Percentiles rank a stretch among this genome's conserved stretches.
Evolutionary conservation across 2,797 vertebrate genomes (phyloP).

Genomic region (Leptodactylus fallax): DNA sequence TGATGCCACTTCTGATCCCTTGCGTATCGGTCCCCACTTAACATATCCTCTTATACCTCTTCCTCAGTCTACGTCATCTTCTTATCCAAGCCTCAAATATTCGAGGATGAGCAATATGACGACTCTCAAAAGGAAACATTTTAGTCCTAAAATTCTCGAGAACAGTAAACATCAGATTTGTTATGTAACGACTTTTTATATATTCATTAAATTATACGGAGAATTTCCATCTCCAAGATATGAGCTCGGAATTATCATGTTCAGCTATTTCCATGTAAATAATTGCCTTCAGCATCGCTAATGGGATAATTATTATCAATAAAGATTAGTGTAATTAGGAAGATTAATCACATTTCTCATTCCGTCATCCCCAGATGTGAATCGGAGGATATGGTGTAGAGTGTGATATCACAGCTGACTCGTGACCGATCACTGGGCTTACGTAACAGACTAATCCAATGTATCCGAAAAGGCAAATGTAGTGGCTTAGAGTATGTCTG

Average conservation of each 20-base stretch:
- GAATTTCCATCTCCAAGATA: neutral
- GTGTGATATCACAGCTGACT: neutral
- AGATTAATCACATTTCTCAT: conserved; percentile 28
- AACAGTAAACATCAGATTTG: neutral
- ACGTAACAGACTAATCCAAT: neutral
- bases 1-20: too few relatives aligned
- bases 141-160: neutral
- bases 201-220: neutral
- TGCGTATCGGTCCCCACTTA: too few relatives aligned
- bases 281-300: conserved; percentile 28
- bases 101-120: too few relatives aligned
- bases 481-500: neutral
- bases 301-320: conserved; percentile 30
- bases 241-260: neutral
- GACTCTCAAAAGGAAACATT: too few relatives aligned
- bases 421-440: neutral
- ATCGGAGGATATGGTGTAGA: neutral
- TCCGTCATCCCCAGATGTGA: conserved; percentile 15
- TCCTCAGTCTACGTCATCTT: too few relatives aligned
- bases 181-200: neutral
- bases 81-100: too few relatives aligned
- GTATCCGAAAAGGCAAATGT: too few relatives aligned
- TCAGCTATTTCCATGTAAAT: conserved; percentile 35
- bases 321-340: conserved; percentile 34
- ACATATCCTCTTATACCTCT: too few relatives aligned